Base-by-base conservation (phyloP, 2,888 invertebrate genomes). In the Pseudococcus jackbeardsleyi region DNA sequence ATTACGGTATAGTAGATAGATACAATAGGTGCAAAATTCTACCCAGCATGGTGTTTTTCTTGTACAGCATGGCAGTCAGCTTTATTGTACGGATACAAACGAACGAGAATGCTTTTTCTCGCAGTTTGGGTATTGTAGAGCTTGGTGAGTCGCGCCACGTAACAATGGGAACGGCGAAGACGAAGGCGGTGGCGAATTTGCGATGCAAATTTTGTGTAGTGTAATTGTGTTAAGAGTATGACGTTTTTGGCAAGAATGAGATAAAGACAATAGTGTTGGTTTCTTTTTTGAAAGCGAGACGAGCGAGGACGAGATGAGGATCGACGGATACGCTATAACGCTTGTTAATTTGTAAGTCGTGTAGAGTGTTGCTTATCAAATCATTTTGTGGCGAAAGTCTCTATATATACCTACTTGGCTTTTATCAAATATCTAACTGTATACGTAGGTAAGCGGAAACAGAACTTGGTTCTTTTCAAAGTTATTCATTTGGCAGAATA, bases 171-270 rank as follows among this genome's bases (percentile, higher is more conserved):
- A 22, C 11, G 26, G 26, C 17, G 54, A 54, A 17, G n/a, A n/a
- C 4, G 54, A 54, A 54, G n/a, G 54, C 54, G 54, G 15, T 4
- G 8, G 19, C 68, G 68, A 26, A 68, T 54, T 54, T 54, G 54
- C 54, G 68, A 68, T 68, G 68, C 26, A 68, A 68, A 68, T 68
- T 68, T 68, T 68, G 68, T 68, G 26, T 68, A 68, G 54, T 42
- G 42, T 54, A 54, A 54, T 68, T 68, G 68, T 68, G 68, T 68
- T 68, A 68, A 26, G 68, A 68, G 68, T 68, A 26, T 68, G 68
- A 68, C 68, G 68, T 68, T 68, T 68, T 68, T 68, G 68, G 68
- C 68, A 26, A 68, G 68, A 68, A 68, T 68, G 68, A 26, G 22
- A 26, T 68, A 26, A 68, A 68, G 68, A 68, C 68, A 68, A 68